These are phyloP conservation scores for Amiota mariae DNA, from an alignment of 2,888 invertebrate species.

Conservation along the genomic window DNA sequence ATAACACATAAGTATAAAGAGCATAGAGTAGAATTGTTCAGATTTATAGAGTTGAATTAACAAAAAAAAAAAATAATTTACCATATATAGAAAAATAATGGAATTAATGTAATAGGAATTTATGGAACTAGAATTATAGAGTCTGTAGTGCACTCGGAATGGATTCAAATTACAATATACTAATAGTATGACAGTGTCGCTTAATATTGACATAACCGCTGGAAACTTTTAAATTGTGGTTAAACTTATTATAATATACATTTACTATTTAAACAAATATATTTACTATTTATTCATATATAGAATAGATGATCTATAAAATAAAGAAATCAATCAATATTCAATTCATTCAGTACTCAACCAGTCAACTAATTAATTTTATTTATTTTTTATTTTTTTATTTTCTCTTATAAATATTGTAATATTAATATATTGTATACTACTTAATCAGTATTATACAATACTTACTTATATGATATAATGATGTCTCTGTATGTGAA, in stretches of 20 bases:
- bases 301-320: background rate
- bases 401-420: background rate
- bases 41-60: too few species aligned
- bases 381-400: background rate
- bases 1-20: slow-evolving; percentile 12
- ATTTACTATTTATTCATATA: background rate
- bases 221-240: slow-evolving; percentile 12
- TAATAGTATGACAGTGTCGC: background rate
- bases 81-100: background rate
- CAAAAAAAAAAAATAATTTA: background rate
- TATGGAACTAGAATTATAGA: background rate
- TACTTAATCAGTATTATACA: too few species aligned
- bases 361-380: slow-evolving; percentile 1
- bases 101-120: slow-evolving; percentile 13
- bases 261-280: background rate
- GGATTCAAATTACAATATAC: background rate
- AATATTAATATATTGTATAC: too few species aligned
- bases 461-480: too few species aligned
- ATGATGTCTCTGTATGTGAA: background rate
- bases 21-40: background rate
- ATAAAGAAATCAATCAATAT: background rate
- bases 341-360: background rate
- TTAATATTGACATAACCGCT: background rate
- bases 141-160: too few species aligned
- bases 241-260: background rate